A percentile compares a stretch with the other conserved stretches of the same genome.
These are phyloP conservation scores for Anabas testudineus DNA, from an alignment of 2,797 vertebrate species.

Conservation along the genomic window DNA sequence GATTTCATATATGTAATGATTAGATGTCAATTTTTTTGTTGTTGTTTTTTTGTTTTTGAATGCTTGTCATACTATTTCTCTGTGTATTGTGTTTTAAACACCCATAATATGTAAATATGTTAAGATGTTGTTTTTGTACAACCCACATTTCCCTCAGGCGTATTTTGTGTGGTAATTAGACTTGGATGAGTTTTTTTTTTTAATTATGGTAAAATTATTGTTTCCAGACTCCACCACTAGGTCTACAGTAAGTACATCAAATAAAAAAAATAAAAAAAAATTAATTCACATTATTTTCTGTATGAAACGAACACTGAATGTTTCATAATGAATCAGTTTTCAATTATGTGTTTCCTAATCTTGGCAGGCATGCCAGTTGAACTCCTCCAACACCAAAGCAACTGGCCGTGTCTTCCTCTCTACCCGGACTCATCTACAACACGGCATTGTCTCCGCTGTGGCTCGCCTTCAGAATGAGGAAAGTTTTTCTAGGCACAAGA, in stretches of 20 bases:
- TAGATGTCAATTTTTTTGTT: slow-evolving; percentile 38
- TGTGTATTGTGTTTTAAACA: slow-evolving; percentile 46
- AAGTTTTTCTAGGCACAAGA: slow-evolving; percentile 68
- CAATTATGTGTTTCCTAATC: slow-evolving; percentile 54
- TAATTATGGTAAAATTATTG: slow-evolving; percentile 48
- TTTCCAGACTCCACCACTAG: slow-evolving; percentile 54
- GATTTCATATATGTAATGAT: slow-evolving; percentile 52
- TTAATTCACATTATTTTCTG: slow-evolving; percentile 50
- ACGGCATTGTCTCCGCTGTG: slow-evolving; percentile 50
- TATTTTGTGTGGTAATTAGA: slow-evolving; percentile 58
- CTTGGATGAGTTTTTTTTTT: slow-evolving; percentile 42
- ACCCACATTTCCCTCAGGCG: slow-evolving; percentile 37
- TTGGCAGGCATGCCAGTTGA: slow-evolving; percentile 50
- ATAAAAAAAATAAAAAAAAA: slow-evolving; percentile 41
- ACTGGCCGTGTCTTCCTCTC: slow-evolving; percentile 47
- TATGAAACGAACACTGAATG: slow-evolving; percentile 37
- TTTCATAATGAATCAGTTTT: slow-evolving; percentile 57
- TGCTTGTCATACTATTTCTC: slow-evolving; percentile 30
- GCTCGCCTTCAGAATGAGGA: slow-evolving; percentile 52
- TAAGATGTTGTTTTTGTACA: slow-evolving; percentile 45
- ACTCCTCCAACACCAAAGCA: slow-evolving; percentile 50
- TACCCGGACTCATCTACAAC: slow-evolving; percentile 39
- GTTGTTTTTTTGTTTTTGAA: slow-evolving; percentile 19
- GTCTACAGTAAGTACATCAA: slow-evolving; percentile 46
- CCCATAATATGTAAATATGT: slow-evolving; percentile 50